phyloP scores from a whole-genome alignment of 2,888 invertebrate species.

The Nowickia ferox region DNA sequence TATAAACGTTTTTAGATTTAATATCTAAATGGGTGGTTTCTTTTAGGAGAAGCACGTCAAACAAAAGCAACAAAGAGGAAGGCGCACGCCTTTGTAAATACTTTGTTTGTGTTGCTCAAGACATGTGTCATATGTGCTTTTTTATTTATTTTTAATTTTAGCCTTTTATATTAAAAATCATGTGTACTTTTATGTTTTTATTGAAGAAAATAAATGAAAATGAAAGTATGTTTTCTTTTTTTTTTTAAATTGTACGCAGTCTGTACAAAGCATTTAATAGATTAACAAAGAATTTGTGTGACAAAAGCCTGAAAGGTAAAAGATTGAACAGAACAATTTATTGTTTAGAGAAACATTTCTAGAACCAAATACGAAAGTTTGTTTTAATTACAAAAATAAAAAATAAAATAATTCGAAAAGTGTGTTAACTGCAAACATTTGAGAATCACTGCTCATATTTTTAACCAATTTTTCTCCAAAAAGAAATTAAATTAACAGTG shows the following conservation, averaged over 20 bases:
- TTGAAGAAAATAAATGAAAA: neutral
- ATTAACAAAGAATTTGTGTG: neutral
- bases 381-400: no score
- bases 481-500: no score
- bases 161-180: neutral
- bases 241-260: no score
- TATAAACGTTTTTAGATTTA: conserved; percentile 15
- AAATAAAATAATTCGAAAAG: no score
- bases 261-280: neutral
- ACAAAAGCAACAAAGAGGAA: neutral
- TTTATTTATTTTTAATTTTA: neutral
- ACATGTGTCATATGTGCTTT: neutral
- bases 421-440: no score
- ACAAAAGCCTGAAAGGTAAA: neutral
- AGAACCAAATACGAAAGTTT: no score
- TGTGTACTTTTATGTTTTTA: neutral
- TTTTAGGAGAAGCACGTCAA: neutral
- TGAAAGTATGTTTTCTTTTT: no score
- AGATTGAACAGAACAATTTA: no score
- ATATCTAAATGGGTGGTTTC: neutral
- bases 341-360: no score
- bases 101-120: neutral
- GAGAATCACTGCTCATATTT: no score
- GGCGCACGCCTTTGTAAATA: conserved; percentile 8
- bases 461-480: no score